Evolutionary conservation across 1,140 invertebrate species (phyloP).

Genomic region (Drosophila ambigua): DNA sequence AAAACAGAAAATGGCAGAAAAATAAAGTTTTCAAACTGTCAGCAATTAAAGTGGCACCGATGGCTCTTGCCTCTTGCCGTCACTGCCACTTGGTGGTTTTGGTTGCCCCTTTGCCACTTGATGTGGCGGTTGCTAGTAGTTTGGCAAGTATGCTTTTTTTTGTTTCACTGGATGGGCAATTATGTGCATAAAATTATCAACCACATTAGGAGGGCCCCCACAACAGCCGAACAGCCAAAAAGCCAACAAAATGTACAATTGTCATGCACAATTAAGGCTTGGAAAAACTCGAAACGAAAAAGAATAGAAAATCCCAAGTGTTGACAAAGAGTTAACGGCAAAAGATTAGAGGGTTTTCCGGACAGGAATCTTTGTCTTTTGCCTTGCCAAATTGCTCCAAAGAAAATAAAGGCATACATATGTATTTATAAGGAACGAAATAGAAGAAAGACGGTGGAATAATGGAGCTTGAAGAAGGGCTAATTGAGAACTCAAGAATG

Average conservation of each 20-base stretch:
- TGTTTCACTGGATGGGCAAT: constrained; percentile 52
- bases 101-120: constrained; percentile 9
- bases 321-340: constrained; percentile 51
- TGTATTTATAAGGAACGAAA: constrained; percentile 4
- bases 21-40: constrained; percentile 67
- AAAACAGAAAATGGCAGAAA: constrained; percentile 60
- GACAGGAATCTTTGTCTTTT: constrained; percentile 5
- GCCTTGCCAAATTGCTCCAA: constrained; percentile 27
- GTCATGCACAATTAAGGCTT: constrained; percentile 76
- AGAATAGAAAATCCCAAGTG: constrained; percentile 46
- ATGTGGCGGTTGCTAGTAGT: constrained; percentile 39
- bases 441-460: constrained; percentile 15
- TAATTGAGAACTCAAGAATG: constrained; percentile 24
- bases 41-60: constrained; percentile 74
- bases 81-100: background rate
- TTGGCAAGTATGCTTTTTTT: constrained; percentile 51
- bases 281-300: constrained; percentile 41
- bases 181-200: constrained; percentile 77
- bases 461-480: constrained; percentile 20
- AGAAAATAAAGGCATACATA: background rate
- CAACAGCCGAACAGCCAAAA: constrained; percentile 28
- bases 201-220: constrained; percentile 28
- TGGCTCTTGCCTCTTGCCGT: constrained; percentile 16
- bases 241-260: constrained; percentile 51
- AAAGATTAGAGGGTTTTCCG: constrained; percentile 17